Conservation (phyloP, 2,797 vertebrate species). For the Xerus rutilus region DNA sequence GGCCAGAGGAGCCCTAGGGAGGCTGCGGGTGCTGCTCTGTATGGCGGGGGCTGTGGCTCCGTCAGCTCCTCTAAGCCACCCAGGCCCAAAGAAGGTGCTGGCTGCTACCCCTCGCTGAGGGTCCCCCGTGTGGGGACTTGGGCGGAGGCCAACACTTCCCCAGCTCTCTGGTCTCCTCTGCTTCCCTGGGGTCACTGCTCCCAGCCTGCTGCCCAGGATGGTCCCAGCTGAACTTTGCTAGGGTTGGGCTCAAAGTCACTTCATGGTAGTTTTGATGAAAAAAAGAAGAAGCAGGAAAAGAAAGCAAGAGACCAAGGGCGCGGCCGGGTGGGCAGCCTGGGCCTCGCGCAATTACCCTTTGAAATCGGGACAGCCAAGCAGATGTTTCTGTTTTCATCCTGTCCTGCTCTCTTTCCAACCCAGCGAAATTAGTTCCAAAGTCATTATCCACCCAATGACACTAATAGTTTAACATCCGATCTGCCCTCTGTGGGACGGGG, state of each 20-base stretch:
- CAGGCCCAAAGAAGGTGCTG: background rate
- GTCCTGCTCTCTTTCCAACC: slow-evolving; percentile 81
- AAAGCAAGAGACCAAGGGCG: background rate
- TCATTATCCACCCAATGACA: slow-evolving; percentile 92
- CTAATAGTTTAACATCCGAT: slow-evolving; percentile 91
- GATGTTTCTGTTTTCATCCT: slow-evolving; percentile 88
- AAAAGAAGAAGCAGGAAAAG: background rate
- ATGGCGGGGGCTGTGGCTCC: too few species aligned
- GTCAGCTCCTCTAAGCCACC: background rate
- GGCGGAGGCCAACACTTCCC: too few species aligned
- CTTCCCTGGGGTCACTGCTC: too few species aligned
- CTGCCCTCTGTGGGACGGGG: slow-evolving; percentile 86
- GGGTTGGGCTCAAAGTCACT: background rate
- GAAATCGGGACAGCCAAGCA: slow-evolving; percentile 88
- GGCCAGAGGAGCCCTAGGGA: too few species aligned
- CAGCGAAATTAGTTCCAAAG: slow-evolving; percentile 88
- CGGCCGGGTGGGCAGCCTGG: background rate
- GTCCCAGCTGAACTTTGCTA: background rate
- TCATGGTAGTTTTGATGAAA: slow-evolving; percentile 1
- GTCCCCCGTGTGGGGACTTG: too few species aligned
- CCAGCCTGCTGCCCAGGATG: background rate
- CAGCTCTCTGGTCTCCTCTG: too few species aligned
- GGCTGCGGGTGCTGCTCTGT: background rate
- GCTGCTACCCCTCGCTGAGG: rapidly evolving
- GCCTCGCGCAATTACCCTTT: slow-evolving; percentile 78